Evolutionary conservation across 2,797 vertebrate species (phyloP).

Genomic region (Ibycter americanus): DNA sequence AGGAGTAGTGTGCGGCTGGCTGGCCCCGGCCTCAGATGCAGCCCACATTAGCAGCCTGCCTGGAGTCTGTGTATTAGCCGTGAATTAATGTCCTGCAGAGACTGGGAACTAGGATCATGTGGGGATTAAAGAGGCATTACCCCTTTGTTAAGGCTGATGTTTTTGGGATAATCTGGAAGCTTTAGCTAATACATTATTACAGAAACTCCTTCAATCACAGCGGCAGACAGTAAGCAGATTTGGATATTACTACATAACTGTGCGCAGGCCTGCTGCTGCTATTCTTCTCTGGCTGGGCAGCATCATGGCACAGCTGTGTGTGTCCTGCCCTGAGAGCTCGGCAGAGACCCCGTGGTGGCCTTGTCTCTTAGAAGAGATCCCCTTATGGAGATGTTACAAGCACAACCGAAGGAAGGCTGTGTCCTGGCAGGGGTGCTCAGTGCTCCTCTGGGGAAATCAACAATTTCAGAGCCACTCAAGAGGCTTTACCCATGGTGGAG

Average conservation of each 20-base stretch:
- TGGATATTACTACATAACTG: constrained; percentile 63
- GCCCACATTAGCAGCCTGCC: constrained; percentile 40
- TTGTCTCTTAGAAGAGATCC: neutral
- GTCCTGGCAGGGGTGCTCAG: neutral
- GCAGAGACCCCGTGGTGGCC: neutral
- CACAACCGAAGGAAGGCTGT: neutral
- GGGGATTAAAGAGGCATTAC: constrained; percentile 76
- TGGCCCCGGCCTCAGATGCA: neutral
- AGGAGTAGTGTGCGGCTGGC: neutral
- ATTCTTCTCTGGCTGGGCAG: neutral
- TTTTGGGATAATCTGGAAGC: constrained; percentile 76
- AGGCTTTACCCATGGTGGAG: neutral
- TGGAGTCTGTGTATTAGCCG: constrained; percentile 62
- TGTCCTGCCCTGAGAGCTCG: neutral
- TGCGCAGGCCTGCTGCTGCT: constrained; percentile 17
- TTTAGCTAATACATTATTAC: constrained; percentile 77
- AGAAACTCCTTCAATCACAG: constrained; percentile 74
- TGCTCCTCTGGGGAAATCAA: neutral
- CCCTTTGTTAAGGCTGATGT: constrained; percentile 77
- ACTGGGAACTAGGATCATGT: constrained; percentile 66
- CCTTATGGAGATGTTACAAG: neutral
- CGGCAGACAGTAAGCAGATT: constrained; percentile 75
- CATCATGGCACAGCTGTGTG: neutral
- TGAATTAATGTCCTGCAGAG: constrained; percentile 75
- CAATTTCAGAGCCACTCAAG: neutral